Conservation (phyloP, 2,113 vertebrate genomes). For the Nestor notabilis region DNA sequence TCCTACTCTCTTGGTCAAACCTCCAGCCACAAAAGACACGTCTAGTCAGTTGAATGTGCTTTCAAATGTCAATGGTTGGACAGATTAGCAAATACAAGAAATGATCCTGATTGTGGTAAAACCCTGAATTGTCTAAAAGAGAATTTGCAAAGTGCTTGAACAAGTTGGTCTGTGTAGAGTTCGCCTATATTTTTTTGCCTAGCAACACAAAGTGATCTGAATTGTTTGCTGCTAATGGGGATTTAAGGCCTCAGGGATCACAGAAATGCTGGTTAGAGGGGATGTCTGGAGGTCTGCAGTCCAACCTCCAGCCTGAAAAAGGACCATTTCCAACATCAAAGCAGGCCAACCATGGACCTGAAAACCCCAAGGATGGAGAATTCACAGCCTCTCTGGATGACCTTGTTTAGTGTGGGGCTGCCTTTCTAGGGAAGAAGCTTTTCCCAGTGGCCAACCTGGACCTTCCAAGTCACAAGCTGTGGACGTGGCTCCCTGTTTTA, state of each 20-base stretch:
- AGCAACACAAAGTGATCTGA: background rate
- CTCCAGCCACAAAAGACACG: slow-evolving; percentile 2
- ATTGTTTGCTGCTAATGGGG: background rate
- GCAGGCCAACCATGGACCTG: background rate
- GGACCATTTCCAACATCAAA: background rate
- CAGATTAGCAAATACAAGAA: slow-evolving; percentile 11
- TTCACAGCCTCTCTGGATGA: background rate
- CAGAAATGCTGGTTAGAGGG: background rate
- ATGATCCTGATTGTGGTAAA: background rate
- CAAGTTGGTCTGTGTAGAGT: background rate
- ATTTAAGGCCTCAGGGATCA: background rate
- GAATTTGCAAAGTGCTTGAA: background rate
- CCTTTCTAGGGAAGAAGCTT: background rate
- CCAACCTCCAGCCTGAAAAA: background rate
- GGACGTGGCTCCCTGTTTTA: background rate
- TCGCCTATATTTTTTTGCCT: background rate
- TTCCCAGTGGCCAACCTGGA: background rate
- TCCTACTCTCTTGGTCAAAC: background rate
- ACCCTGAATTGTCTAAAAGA: background rate
- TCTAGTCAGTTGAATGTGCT: background rate
- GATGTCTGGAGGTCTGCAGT: background rate
- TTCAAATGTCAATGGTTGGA: slow-evolving; percentile 31
- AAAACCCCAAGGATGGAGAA: background rate
- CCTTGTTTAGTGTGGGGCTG: background rate
- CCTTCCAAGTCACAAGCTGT: background rate